Conservation (phyloP, 1,140 invertebrate species). For the Psilanteris sp. region DNA sequence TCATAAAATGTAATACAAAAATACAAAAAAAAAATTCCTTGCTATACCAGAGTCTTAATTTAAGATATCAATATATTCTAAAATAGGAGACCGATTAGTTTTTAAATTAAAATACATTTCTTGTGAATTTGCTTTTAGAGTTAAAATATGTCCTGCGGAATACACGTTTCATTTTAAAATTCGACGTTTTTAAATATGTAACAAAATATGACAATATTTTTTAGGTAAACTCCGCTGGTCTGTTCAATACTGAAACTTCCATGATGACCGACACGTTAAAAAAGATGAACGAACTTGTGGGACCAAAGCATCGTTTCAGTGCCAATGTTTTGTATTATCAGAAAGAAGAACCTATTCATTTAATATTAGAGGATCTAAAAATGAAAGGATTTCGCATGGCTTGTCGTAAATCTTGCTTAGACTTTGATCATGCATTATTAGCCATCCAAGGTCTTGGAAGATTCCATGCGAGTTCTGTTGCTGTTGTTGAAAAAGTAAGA, state of each 20-base stretch:
- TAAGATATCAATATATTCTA: too few relatives aligned
- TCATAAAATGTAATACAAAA: too few relatives aligned
- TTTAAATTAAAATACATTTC: too few relatives aligned
- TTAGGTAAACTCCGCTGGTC: constrained; percentile 61
- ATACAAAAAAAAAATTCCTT: too few relatives aligned
- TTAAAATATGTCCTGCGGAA: too few relatives aligned
- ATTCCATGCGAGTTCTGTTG: constrained; percentile 82
- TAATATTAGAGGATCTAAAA: constrained; percentile 81
- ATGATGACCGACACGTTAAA: constrained; percentile 72
- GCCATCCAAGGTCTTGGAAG: constrained; percentile 81
- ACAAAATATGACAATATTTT: too few relatives aligned
- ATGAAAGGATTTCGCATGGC: constrained; percentile 81
- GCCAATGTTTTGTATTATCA: constrained; percentile 69
- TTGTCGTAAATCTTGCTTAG: constrained; percentile 79
- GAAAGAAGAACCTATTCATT: constrained; percentile 70
- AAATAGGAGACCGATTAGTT: too few relatives aligned
- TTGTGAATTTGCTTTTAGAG: too few relatives aligned
- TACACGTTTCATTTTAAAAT: too few relatives aligned
- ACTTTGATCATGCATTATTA: constrained; percentile 78
- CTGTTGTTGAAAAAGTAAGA: constrained; percentile 79
- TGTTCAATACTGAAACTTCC: constrained; percentile 73
- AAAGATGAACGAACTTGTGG: constrained; percentile 72
- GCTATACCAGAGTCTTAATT: too few relatives aligned
- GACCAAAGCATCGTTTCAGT: constrained; percentile 43
- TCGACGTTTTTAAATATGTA: too few relatives aligned